These are phyloP conservation scores for Allophyes oxyacanthae DNA, from an alignment of 2,888 invertebrate genomes.

Conservation along the genomic window DNA sequence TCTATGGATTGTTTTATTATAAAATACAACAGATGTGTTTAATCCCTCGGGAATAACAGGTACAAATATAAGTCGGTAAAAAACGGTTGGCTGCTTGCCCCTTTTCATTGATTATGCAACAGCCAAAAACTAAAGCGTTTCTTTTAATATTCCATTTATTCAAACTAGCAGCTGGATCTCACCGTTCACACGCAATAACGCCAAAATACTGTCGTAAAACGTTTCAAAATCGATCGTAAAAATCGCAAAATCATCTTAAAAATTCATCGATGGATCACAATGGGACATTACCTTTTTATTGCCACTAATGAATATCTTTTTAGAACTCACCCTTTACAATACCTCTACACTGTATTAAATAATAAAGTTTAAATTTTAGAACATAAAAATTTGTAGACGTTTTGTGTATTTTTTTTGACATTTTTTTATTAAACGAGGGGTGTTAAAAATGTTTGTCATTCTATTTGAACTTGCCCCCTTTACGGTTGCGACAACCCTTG, in stretches of 20 bases:
- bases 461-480: conserved; percentile 80
- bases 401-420: conserved; percentile 68
- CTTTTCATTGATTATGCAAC: conserved; percentile 15
- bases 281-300: conserved; percentile 85
- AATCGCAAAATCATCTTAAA: conserved; percentile 85
- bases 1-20: too few species aligned
- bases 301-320: conserved; percentile 83
- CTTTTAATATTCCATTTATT: conserved; percentile 42
- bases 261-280: conserved; percentile 85
- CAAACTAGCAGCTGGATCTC: conserved; percentile 64
- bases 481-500: conserved; percentile 63
- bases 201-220: conserved; percentile 77
- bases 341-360: conserved; percentile 79
- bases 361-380: conserved; percentile 78
- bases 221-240: conserved; percentile 80
- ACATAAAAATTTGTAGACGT: conserved; percentile 85
- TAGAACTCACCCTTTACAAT: conserved; percentile 66
- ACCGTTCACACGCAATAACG: conserved; percentile 79
- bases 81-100: conserved; percentile 11
- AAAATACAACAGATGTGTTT: not conserved
- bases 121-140: conserved; percentile 28
- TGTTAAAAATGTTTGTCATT: conserved; percentile 79
- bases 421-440: conserved; percentile 68
- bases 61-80: not conserved
- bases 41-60: not conserved